Percentiles rank a stretch among this genome's conserved stretches.
Evolutionary conservation across 2,888 invertebrate species (phyloP).

Genomic region (Drosophila robusta): DNA sequence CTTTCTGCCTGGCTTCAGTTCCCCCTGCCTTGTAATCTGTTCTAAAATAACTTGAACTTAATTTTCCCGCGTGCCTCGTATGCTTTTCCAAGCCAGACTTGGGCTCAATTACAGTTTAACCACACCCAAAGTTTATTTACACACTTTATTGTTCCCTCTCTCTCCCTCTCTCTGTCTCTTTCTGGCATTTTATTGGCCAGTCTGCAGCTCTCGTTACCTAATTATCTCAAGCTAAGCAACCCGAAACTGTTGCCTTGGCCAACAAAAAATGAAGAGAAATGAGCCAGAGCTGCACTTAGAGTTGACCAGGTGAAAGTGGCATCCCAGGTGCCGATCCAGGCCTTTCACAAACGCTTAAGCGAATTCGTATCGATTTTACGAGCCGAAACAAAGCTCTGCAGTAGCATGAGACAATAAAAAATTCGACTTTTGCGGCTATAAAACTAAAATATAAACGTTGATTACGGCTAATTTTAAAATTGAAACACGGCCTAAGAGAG

Average conservation of each 20-base stretch:
- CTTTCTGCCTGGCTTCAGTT: constrained; percentile 14
- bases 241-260: constrained; percentile 18
- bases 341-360: constrained; percentile 40
- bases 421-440: no score
- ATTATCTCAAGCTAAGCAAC: constrained; percentile 61
- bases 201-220: constrained; percentile 51
- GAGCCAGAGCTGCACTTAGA: neutral
- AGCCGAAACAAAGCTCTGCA: constrained; percentile 5
- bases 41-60: constrained; percentile 51
- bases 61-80: constrained; percentile 48
- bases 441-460: no score
- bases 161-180: neutral
- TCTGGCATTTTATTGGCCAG: constrained; percentile 52
- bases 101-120: constrained; percentile 39
- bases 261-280: neutral
- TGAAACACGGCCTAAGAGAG: no score
- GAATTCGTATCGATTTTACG: constrained; percentile 7
- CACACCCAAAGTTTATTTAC: constrained; percentile 46
- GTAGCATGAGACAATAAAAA: no score
- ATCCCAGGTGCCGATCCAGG: constrained; percentile 7
- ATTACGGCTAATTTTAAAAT: no score
- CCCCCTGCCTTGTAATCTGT: constrained; percentile 39
- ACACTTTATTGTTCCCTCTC: constrained; percentile 32
- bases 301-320: constrained; percentile 55
- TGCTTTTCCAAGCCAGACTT: constrained; percentile 16